A percentile compares a stretch with the other conserved stretches of the same genome.
These are phyloP conservation scores for Cryptocheilus praepositus DNA, from an alignment of 2,888 invertebrate species.

Conservation along the genomic window DNA sequence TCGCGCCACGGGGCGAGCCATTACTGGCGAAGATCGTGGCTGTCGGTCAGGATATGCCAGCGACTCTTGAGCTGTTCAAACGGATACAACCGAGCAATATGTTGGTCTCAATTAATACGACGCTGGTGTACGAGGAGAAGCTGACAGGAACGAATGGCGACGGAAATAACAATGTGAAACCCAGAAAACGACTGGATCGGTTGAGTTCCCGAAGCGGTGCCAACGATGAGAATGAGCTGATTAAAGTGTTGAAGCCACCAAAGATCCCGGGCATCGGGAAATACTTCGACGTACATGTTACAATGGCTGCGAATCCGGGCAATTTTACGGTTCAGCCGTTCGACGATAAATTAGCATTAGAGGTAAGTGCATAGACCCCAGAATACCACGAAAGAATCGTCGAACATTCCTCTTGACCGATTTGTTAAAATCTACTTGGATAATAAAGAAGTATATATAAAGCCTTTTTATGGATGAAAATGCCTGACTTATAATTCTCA, in stretches of 20 bases:
- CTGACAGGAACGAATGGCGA: constrained; percentile 71
- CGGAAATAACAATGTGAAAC: constrained; percentile 61
- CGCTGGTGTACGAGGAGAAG: constrained; percentile 81
- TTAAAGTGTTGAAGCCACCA: constrained; percentile 69
- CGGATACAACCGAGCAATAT: constrained; percentile 80
- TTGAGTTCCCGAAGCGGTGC: constrained; percentile 37
- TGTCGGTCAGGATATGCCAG: constrained; percentile 52
- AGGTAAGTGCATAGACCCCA: no score
- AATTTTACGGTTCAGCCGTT: constrained; percentile 80
- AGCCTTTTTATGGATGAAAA: no score
- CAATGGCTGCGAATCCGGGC: constrained; percentile 86
- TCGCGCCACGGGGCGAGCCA: constrained; percentile 78
- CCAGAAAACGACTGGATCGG: constrained; percentile 55
- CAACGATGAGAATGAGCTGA: constrained; percentile 30
- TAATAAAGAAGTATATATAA: no score
- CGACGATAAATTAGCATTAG: constrained; percentile 34
- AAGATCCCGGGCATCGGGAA: constrained; percentile 75
- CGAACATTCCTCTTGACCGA: no score
- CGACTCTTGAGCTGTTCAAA: constrained; percentile 83
- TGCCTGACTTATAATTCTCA: no score
- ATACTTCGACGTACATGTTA: constrained; percentile 83
- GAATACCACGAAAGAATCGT: no score
- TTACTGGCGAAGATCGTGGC: constrained; percentile 76
- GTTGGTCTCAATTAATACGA: constrained; percentile 83
- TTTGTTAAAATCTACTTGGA: no score